phyloP scores from a whole-genome alignment of 2,888 invertebrate genomes.

The Conomelus anceps region DNA sequence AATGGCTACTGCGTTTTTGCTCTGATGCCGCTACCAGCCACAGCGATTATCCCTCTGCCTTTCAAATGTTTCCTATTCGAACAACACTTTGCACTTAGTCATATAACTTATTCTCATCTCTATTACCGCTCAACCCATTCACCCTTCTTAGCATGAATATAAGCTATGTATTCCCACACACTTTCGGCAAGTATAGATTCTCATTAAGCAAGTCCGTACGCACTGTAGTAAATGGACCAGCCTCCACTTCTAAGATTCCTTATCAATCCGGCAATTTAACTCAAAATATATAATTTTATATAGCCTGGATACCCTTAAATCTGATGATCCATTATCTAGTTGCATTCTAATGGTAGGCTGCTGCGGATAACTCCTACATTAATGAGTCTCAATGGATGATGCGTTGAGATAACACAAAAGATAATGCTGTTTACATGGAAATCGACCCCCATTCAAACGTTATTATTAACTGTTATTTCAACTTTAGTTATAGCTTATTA shows the following conservation, averaged over 20 bases:
- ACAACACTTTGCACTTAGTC: neutral
- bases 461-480: too few species aligned
- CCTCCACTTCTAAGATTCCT: neutral
- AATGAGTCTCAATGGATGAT: too few species aligned
- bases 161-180: neutral
- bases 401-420: too few species aligned
- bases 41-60: neutral
- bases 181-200: neutral
- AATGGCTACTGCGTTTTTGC: neutral
- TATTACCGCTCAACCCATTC: neutral
- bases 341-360: too few species aligned
- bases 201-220: neutral
- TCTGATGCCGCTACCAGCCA: neutral
- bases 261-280: too few species aligned
- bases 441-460: too few species aligned
- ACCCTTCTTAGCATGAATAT: neutral
- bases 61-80: neutral
- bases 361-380: too few species aligned
- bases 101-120: neutral
- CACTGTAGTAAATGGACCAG: neutral
- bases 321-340: too few species aligned
- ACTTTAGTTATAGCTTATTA: too few species aligned
- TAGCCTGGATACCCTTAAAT: too few species aligned
- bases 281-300: too few species aligned
- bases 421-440: too few species aligned